Percentiles rank a stretch among this genome's conserved stretches.
phyloP scores from a whole-genome alignment of 2,797 vertebrate species.

The Pseudochirops corinnae region DNA sequence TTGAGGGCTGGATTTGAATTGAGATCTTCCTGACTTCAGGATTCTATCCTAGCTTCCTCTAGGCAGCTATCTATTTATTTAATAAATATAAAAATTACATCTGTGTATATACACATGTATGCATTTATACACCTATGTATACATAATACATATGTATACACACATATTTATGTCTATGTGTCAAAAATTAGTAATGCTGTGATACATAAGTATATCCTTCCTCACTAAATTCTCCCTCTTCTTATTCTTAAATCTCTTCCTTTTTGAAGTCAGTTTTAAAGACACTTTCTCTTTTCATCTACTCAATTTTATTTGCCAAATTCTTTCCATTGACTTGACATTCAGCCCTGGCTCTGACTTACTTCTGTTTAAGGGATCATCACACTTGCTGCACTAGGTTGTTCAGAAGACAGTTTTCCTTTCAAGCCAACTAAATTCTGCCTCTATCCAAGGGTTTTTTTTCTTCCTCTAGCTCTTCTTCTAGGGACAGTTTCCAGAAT shows the following conservation, averaged over 20 bases:
- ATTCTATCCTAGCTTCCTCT: not conserved
- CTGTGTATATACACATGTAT: too few species aligned
- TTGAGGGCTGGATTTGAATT: not conserved
- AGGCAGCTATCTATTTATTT: not conserved
- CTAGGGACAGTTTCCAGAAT: not conserved
- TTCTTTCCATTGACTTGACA: slow-evolving; percentile 55
- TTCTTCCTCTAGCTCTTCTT: not conserved
- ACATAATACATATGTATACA: not conserved
- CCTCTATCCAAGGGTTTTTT: not conserved
- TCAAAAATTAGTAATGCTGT: slow-evolving; percentile 1
- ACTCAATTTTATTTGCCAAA: slow-evolving; percentile 59
- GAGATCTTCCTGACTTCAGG: not conserved
- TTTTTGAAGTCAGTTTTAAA: slow-evolving; percentile 67
- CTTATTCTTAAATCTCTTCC: slow-evolving; percentile 67
- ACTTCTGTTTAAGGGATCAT: slow-evolving; percentile 60
- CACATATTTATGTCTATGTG: not conserved
- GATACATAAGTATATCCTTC: slow-evolving; percentile 38
- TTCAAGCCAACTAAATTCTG: not conserved
- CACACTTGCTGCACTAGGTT: not conserved
- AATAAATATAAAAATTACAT: too few species aligned
- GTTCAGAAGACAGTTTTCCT: slow-evolving; percentile 28
- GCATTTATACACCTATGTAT: not conserved
- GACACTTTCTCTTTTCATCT: slow-evolving; percentile 59
- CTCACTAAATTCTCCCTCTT: slow-evolving; percentile 16
- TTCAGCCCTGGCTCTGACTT: slow-evolving; percentile 68